Base-by-base conservation (phyloP, 1,140 invertebrate genomes). In the Trichogramma pretiosum region DNA sequence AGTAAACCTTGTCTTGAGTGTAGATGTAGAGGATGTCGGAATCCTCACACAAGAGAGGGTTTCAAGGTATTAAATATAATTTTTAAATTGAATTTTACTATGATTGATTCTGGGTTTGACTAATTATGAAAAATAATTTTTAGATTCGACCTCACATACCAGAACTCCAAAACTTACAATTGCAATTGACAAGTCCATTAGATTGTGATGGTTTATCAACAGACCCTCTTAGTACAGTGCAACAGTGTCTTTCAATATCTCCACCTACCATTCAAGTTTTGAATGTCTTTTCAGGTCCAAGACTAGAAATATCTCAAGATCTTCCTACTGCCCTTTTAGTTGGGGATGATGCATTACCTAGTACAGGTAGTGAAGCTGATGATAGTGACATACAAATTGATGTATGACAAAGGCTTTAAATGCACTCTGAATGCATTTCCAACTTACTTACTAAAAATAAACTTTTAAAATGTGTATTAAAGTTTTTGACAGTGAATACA, bases 11-110 rank as follows among this genome's bases (percentile, higher is more conserved):
- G 90, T 63, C 74, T 84, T 23, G 85, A 87, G 53, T 95, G 91
- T 69, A 83, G 84, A 63, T 95, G 91, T 72, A 79, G 85, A 67
- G 91, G 90, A 7, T 95, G 91, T 67, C 70, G 88, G 63, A 95
- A 95, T 77, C 89, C 90, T 13, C 83, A 89, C 59, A 79, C 80
- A 56, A 77, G 81, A 38, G 85, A 84, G 70, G 85, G 85, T 41
- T 77, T 83, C 56, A 89, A 89, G 76, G 82, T 87, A 75, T 30
- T n/a, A n/a, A n/a, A 40, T 30, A 5, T 17, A 26, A 49, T 38
- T 21, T 24, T 34, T 36, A 30, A 39, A 43, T 34, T 3, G n/a
- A 47, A 16, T n/a, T 34, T 38, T 41, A 16, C 30, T 46, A 3
- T 50, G n/a, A n/a, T n/a, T n/a, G n/a, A n/a, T 35, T 5, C 3